Evolutionary conservation across 1,140 invertebrate genomes (phyloP), one percentile per base, ranked within the genome.

Genomic region (Phocides pigmalion): DNA sequence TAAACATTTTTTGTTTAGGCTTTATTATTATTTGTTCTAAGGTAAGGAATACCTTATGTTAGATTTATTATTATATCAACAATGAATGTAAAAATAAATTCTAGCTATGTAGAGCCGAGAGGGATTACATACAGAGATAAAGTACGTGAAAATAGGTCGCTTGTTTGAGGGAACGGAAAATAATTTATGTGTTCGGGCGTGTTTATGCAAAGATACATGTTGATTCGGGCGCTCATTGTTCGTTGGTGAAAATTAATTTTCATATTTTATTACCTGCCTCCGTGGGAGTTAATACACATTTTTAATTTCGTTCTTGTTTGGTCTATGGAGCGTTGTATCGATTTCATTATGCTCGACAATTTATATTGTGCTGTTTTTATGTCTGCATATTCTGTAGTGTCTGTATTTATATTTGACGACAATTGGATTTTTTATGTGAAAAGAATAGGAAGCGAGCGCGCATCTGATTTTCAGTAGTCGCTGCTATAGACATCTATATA

Each of bases 121-220:
- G n/a, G 25, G 25, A 51, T 37, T 35, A 51, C 28, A 51, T 15
- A 35, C 16, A 37, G 17, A 35, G 49, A 51, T 51, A 51, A 51
- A 35, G 15, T 37, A 19, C 28, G 16, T 37, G 49, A 51, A 51
- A 19, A 35, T 51, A 51, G 49, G 49, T 37, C 49, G 49, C 49
- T 16, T 28, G 47, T 35, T 35, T 50, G 25, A n/a, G 47, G 47
- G 25, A 4, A 15, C 3, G 25, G 25, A 35, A 35, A 32, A 50
- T 50, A 50, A 50, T 50, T 50, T 50, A 50, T 28, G 28, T 8
- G 39, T 42, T 9, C 16, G 16, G 15, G 41, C 41, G 15, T 42
- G 41, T 42, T 42, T 41, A 41, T 41, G 14, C 39, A 41, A 41
- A 41, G 39, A 41, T 41, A 41, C 39, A 41, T 41, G 39, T 41